These are phyloP conservation scores for Corvus hawaiiensis DNA, from an alignment of 2,113 vertebrate species.

Conservation along the genomic window DNA sequence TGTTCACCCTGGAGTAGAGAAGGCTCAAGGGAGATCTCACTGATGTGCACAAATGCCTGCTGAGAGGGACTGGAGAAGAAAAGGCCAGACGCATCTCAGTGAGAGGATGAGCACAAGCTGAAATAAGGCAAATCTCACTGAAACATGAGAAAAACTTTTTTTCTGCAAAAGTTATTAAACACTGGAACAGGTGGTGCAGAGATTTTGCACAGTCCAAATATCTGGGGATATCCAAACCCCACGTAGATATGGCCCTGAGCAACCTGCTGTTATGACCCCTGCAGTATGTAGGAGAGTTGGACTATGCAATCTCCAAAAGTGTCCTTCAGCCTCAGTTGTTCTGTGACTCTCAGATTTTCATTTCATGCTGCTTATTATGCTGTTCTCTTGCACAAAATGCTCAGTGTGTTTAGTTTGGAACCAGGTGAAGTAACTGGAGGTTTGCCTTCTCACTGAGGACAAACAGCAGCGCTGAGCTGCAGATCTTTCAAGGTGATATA, in stretches of 20 bases:
- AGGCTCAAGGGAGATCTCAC: not conserved
- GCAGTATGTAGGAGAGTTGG: not conserved
- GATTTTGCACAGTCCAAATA: not conserved
- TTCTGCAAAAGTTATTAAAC: not conserved
- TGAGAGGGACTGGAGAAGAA: not conserved
- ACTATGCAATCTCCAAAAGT: not conserved
- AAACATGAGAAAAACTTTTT: not conserved
- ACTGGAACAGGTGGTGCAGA: not conserved
- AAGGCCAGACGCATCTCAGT: not conserved
- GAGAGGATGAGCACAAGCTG: not conserved
- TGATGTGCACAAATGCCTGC: not conserved
- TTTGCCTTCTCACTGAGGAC: not conserved
- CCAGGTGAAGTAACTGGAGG: not conserved
- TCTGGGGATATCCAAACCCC: not conserved
- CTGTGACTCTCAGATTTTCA: not conserved
- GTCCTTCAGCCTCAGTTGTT: not conserved
- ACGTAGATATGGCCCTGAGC: not conserved
- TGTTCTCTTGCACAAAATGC: not conserved
- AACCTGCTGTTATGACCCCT: not conserved
- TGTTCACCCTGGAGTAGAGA: not conserved
- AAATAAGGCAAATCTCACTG: not conserved
- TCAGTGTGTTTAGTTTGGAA: not conserved
- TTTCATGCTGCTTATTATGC: not conserved
- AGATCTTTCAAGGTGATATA: not conserved
- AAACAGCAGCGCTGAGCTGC: not conserved